Evolutionary conservation across 2,113 vertebrate genomes (phyloP).

Genomic region (Eleginops maclovinus): DNA sequence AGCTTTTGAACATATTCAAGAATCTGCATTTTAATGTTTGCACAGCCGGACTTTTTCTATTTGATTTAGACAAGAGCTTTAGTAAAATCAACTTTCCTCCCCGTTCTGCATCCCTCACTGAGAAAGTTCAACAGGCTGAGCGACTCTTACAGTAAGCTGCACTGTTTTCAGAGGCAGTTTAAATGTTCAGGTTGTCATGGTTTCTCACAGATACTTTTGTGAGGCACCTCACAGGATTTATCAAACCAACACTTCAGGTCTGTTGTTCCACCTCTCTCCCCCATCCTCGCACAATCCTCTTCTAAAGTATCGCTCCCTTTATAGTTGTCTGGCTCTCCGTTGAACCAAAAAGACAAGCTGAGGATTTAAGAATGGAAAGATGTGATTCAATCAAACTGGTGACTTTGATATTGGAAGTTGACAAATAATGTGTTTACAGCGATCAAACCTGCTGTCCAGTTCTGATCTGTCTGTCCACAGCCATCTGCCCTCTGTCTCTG

Average conservation of each 20-base stretch:
- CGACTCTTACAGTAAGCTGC: not conserved
- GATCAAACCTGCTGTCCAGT: conserved; percentile 22
- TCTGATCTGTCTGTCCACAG: conserved; percentile 59
- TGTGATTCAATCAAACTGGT: not conserved
- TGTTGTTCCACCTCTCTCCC: rapidly evolving
- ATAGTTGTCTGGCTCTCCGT: not conserved
- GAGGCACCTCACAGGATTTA: rapidly evolving
- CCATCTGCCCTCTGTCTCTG: conserved; percentile 28
- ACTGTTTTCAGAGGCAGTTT: not conserved
- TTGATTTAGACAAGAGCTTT: not conserved
- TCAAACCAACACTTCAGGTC: not conserved
- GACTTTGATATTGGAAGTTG: not conserved
- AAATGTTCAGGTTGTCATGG: not conserved
- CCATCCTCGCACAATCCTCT: conserved; percentile 69
- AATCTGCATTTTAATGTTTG: not conserved
- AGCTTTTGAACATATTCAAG: not conserved
- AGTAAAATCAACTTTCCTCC: no score
- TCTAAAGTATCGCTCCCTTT: rapidly evolving
- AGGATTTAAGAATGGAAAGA: not conserved
- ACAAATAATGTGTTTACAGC: not conserved
- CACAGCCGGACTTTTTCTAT: not conserved
- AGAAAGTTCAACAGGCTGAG: not conserved
- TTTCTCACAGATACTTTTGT: conserved; percentile 62
- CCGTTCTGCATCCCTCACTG: no score
- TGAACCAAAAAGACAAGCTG: not conserved